Evolutionary conservation across 2,888 invertebrate genomes (phyloP), one percentile per base, ranked within the genome.

Genomic region (Macaria notata): DNA sequence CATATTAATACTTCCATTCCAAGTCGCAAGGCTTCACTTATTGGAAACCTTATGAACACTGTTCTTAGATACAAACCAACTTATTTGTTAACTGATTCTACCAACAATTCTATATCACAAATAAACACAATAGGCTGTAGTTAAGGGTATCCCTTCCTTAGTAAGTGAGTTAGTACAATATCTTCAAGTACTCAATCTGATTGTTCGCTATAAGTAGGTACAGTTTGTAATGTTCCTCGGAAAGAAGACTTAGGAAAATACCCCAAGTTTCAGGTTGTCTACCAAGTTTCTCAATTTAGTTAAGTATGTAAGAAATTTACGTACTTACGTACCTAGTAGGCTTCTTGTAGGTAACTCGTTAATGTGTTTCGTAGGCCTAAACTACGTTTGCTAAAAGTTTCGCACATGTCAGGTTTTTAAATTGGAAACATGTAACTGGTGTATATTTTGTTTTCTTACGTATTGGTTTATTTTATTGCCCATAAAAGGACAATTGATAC

Each of bases 221-320:
- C 49, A n/a, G 9, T 31, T 31, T 31, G 33, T 43, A 49, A 41
- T 31, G 43, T 42, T 31, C 42, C 31, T 41, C 5, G 9, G 41
- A 33, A 43, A 31, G 19, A 43, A 36, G 43, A 42, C 49, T 49
- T 43, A 49, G 42, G 49, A 43, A 49, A 43, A 49, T 43, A 49
- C 49, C 19, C 31, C 31, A 43, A 49, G 8, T 49, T 49, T 43
- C 49, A 43, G 49, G 42, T 31, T 43, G 49, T 49, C 49, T 49
- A 42, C 19, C 4, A 49, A 49, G 42, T 49, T 49, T 49, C 42
- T 42, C 43, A 49, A 49, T 49, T 49, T 49, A 49, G 49, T 49
- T 43, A 49, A 49, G 49, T 49, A 42, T 31, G 49, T 43, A 43
- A 43, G 33, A 49, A 49, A 29, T 30, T 49, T 43, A 36, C 33